Conservation (phyloP, 2,888 invertebrate species). For the Julus scanicus region DNA sequence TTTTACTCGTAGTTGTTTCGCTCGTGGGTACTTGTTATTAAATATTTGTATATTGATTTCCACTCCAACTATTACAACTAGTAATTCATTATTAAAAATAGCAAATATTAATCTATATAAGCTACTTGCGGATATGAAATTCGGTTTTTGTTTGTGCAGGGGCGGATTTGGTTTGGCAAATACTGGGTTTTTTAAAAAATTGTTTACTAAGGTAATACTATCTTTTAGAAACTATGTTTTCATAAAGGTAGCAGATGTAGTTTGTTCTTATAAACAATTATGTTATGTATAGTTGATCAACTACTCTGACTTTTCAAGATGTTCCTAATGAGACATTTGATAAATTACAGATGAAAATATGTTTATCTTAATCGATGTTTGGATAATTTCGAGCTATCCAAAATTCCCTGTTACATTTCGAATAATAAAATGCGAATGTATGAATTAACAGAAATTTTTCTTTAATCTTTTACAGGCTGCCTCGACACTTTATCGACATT, state of each 20-base stretch:
- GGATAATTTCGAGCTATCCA: neutral
- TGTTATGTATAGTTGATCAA: neutral
- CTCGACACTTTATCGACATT: constrained; percentile 23
- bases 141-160: no score
- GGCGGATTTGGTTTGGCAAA: no score
- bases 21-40: neutral
- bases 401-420: no score
- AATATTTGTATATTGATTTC: neutral
- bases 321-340: neutral
- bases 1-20: neutral
- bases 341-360: neutral
- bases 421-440: no score
- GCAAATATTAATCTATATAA: neutral
- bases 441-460: no score
- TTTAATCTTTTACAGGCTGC: constrained; percentile 17
- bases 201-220: neutral
- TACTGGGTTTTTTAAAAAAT: neutral
- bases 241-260: constrained; percentile 7
- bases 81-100: neutral
- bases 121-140: no score
- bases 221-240: neutral
- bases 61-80: neutral
- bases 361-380: neutral
- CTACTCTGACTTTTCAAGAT: neutral
- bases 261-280: neutral